Base-by-base conservation (phyloP, 2,888 invertebrate species). In the Apamea monoglypha region DNA sequence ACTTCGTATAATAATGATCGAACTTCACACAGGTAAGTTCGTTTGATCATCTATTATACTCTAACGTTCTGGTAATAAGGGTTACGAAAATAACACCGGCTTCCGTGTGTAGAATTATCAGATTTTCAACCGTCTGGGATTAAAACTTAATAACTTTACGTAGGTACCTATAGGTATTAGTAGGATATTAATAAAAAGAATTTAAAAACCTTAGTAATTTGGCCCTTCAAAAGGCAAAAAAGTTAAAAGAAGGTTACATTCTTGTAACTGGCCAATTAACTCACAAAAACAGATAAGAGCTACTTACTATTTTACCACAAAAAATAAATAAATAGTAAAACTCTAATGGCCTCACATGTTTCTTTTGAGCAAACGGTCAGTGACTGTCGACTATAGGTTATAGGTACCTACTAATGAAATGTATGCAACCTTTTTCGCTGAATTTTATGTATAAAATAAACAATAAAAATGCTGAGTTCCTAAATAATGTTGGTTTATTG, bases 121-220 rank as follows among this genome's bases (percentile, higher is more conserved):
- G 40, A 63, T 29, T 72, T 72, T 69, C 32, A 69, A 69, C 8
- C 50, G 14, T 53, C 25, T 70, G 69, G 14, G 29, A 29, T 68
- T 29, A 36, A 64, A 44, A 36, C 32, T 56, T 56, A 56, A 3
- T 56, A 56, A 25, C 56, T 10, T 56, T 10, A 25, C 16, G 16
- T 47, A 56, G 10, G 56, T 53, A 21, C 6, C 21, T 53, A 53
- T 8, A 25, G 8, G 21, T 56, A 56, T 56, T 53, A 53, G 21
- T 21, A 21, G 18, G 50, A 25, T 53, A 12, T 12, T 56, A 56
- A 25, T 56, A 1, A 10, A 56, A 56, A 56, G 12, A 0, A 25
- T 25, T 25, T 56, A 18, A 56, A 25, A 40, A 40, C 32, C 5
- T 21, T 8, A 25, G 16, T 25, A 36, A 66, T 16, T 66, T 40